phyloP scores from a whole-genome alignment of 92 coral and sea anemone genomes.

The Ricordea florida region DNA sequence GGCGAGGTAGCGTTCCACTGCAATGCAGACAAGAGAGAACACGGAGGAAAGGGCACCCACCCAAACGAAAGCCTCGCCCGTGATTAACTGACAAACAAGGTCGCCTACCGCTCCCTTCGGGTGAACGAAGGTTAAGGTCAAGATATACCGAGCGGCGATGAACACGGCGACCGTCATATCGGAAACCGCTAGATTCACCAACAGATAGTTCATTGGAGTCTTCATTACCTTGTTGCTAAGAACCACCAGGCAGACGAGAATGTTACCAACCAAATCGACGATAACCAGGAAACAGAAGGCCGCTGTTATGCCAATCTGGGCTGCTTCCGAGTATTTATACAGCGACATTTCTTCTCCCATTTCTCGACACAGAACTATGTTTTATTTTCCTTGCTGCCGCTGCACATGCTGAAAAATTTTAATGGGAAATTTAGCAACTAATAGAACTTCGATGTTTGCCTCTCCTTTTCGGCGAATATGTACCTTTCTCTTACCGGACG shows the following conservation, averaged over 20 bases:
- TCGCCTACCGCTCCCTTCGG: constrained; percentile 44
- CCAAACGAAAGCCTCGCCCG: constrained; percentile 64
- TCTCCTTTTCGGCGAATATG: too few species aligned
- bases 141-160: constrained; percentile 39
- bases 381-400: not conserved
- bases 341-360: too few species aligned
- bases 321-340: constrained; percentile 34
- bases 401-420: not conserved
- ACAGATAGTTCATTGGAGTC: constrained; percentile 35
- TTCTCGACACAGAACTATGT: too few species aligned
- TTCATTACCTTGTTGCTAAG: constrained; percentile 25
- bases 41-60: constrained; percentile 51
- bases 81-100: constrained; percentile 47
- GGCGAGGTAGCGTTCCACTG: constrained; percentile 56
- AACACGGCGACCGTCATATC: constrained; percentile 31
- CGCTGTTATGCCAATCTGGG: constrained; percentile 32
- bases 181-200: constrained; percentile 22
- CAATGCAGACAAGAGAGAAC: constrained; percentile 51
- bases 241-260: constrained; percentile 48
- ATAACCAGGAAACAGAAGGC: constrained; percentile 30
- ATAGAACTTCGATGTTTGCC: too few species aligned
- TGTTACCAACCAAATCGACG: constrained; percentile 41
- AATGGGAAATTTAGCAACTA: too few species aligned
- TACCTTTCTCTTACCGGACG: too few species aligned
- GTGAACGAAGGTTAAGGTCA: constrained; percentile 34